Conservation (phyloP, 2,797 vertebrate genomes). For the Syndactyla subalaris region DNA sequence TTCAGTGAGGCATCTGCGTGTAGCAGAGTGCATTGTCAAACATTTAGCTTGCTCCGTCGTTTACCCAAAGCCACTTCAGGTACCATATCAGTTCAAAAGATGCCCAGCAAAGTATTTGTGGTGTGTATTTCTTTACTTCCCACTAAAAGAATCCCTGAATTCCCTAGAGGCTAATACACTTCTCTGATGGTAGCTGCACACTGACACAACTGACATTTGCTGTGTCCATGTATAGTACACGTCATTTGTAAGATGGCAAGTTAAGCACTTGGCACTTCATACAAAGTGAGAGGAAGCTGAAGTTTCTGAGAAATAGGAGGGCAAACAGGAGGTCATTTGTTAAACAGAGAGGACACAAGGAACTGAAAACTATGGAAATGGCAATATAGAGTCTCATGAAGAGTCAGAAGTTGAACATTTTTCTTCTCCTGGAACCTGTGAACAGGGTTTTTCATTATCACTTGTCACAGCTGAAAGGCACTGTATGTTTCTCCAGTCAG, state of each 20-base stretch:
- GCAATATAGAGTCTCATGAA: background rate
- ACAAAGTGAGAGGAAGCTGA: background rate
- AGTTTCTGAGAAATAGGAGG: background rate
- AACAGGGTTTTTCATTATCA: background rate
- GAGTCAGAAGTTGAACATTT: background rate
- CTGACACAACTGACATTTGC: background rate
- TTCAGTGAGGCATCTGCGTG: background rate
- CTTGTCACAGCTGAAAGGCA: background rate
- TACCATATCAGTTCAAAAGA: background rate
- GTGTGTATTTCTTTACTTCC: background rate
- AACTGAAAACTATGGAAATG: background rate
- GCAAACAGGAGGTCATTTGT: background rate
- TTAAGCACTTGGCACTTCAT: background rate
- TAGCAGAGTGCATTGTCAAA: background rate
- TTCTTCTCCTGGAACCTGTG: background rate
- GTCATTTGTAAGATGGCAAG: background rate
- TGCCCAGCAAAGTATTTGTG: background rate
- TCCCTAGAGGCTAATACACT: background rate
- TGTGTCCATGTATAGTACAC: background rate
- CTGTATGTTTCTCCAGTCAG: background rate
- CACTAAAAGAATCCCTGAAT: background rate
- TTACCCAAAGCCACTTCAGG: background rate
- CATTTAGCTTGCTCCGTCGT: background rate
- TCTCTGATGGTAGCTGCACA: background rate
- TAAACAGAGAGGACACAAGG: background rate